These are phyloP conservation scores for Zaprionus camerounensis DNA, from an alignment of 1,140 invertebrate species.

Conservation along the genomic window DNA sequence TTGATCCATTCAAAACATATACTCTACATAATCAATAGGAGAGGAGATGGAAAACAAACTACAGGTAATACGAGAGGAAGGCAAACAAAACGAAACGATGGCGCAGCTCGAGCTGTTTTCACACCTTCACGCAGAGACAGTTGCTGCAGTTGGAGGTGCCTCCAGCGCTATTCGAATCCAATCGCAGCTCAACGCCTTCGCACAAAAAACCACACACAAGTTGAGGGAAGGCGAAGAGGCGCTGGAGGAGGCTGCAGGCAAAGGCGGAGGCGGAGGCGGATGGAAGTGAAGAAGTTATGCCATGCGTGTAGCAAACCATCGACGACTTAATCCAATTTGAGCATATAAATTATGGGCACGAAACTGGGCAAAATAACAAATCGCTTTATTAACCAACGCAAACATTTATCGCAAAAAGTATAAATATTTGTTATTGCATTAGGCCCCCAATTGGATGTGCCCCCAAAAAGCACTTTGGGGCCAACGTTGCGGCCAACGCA, in stretches of 20 bases:
- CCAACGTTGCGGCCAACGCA: constrained; percentile 17
- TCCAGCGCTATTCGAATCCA: constrained; percentile 60
- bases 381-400: constrained; percentile 83
- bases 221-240: neutral
- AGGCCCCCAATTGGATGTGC: constrained; percentile 40
- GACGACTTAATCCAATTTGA: constrained; percentile 77
- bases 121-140: constrained; percentile 54
- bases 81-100: constrained; percentile 19
- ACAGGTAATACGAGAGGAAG: neutral
- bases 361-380: constrained; percentile 73
- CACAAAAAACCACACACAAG: constrained; percentile 28
- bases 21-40: neutral
- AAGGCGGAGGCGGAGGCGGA: neutral
- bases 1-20: neutral
- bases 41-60: constrained; percentile 8
- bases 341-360: constrained; percentile 78
- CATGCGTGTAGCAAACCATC: constrained; percentile 40
- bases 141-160: constrained; percentile 30
- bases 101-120: constrained; percentile 48
- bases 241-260: neutral
- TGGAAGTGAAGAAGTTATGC: neutral
- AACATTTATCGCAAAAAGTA: constrained; percentile 83
- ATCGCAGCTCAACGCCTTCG: constrained; percentile 48
- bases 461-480: constrained; percentile 13
- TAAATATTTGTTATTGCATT: constrained; percentile 83